Base-by-base conservation (phyloP, 2,888 invertebrate genomes). In the Crepidodera aurea region DNA sequence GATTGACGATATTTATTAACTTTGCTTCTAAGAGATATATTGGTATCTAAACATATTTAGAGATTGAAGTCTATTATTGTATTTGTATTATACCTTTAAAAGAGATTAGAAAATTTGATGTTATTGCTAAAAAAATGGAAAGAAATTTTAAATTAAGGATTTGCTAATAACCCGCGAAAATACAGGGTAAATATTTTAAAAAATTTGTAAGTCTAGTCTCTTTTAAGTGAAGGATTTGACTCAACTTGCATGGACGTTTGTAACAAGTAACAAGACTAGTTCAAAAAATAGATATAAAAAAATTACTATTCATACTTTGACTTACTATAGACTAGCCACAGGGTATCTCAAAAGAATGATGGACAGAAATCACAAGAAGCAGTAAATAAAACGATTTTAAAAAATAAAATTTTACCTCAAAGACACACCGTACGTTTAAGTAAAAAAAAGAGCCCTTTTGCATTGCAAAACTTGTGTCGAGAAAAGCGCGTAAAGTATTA, bases 131-230 rank as follows among this genome's bases (percentile, higher is more conserved):
- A 15, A n/a, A 7, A 15, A 19, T 42, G 15, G n/a, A 42, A 16
- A 19, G 18, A 18, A 10, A 10, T 16, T 16, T 42, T 42, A 10
- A 42, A 15, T 16, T n/a, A 18, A 19, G 42, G 10, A 42, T n/a
- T 44, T 44, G 42, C 16, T 44, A 44, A 18, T 12, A 37, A 48
- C 48, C 48, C 48, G 48, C 13, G 48, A 48, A 27, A 48, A 48
- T 48, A 48, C 48, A 48, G 48, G 48, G 48, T 48, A 48, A 48
- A 27, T 48, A 19, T 12, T 19, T 27, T 27, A 48, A 48, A 46
- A 48, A 48, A 19, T 44, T 8, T 22, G 44, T 48, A 39, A 39
- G 27, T 19, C 48, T 48, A 48, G 16, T 48, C 48, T 48, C 48
- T 48, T 48, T 48, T 48, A 48, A 27, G 48, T 40, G 16, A 5